These are phyloP conservation scores for Stegodyphus mimosarum DNA, from an alignment of 1,140 invertebrate genomes.

Conservation along the genomic window DNA sequence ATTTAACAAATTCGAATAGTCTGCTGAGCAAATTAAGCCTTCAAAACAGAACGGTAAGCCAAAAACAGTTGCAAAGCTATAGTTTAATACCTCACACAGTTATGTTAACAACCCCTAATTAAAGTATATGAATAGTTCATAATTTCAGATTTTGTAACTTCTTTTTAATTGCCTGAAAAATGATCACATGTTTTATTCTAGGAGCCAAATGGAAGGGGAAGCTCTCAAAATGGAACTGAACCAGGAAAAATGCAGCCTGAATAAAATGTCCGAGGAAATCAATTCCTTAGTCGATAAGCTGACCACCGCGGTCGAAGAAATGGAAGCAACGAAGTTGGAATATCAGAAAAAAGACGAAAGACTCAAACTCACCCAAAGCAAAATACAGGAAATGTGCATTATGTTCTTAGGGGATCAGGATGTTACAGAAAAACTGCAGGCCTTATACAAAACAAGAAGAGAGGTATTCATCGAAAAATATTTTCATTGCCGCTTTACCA, in stretches of 20 bases:
- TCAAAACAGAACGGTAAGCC: too few relatives aligned
- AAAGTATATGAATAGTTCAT: too few relatives aligned
- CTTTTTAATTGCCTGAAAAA: too few relatives aligned
- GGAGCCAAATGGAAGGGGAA: conserved; percentile 57
- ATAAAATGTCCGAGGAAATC: conserved; percentile 55
- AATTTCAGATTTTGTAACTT: too few relatives aligned
- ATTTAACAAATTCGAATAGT: too few relatives aligned
- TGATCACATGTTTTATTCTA: not conserved
- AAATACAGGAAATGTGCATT: conserved; percentile 40
- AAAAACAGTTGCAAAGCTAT: too few relatives aligned
- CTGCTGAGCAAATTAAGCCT: too few relatives aligned
- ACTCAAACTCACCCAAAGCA: conserved; percentile 31
- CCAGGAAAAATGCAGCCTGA: conserved; percentile 52
- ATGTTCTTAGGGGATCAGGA: conserved; percentile 36
- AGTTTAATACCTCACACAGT: too few relatives aligned
- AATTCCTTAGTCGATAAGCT: conserved; percentile 51
- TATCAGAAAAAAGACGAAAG: conserved; percentile 51
- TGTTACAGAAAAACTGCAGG: conserved; percentile 28
- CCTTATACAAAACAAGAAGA: conserved; percentile 14
- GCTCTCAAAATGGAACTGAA: conserved; percentile 40
- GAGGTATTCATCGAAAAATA: conserved; percentile 14
- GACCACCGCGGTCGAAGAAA: conserved; percentile 39
- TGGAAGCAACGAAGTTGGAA: conserved; percentile 35
- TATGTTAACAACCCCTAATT: too few relatives aligned
- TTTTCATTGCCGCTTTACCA: too few relatives aligned